phyloP scores from a whole-genome alignment of 1,140 invertebrate genomes.

The Antheraea pernyi region DNA sequence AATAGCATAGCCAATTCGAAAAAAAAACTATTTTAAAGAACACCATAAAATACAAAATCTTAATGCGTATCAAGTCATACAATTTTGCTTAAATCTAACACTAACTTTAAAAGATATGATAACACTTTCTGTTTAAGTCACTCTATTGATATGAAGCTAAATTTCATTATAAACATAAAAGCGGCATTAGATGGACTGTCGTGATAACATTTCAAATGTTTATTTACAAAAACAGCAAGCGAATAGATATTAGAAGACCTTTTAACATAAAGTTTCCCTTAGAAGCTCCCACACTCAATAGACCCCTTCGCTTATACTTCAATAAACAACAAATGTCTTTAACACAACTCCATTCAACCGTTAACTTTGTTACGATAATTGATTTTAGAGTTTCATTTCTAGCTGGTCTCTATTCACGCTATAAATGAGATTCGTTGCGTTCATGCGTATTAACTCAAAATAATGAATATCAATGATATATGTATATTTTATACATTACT shows the following conservation, averaged over 20 bases:
- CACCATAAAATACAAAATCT: too few relatives aligned
- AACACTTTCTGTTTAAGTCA: too few relatives aligned
- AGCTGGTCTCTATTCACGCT: background rate
- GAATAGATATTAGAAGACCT: background rate
- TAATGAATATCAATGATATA: background rate
- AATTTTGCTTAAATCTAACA: too few relatives aligned
- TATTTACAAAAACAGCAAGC: background rate
- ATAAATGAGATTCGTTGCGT: constrained; percentile 8
- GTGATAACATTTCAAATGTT: background rate
- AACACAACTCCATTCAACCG: constrained; percentile 23
- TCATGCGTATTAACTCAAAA: background rate
- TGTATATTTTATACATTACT: background rate
- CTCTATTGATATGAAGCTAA: background rate
- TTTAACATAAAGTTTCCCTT: constrained; percentile 1
- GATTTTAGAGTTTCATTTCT: constrained; percentile 18
- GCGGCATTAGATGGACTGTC: background rate
- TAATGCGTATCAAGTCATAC: too few relatives aligned
- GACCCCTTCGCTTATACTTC: constrained; percentile 20
- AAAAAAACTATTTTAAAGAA: too few relatives aligned
- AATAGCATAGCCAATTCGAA: too few relatives aligned
- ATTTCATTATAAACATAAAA: background rate
- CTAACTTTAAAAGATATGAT: too few relatives aligned
- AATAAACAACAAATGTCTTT: constrained; percentile 27
- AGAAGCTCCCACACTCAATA: constrained; percentile 10
- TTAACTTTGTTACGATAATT: constrained; percentile 27